phyloP scores from a whole-genome alignment of 1,140 invertebrate genomes.

The Zaprionus camerounensis region DNA sequence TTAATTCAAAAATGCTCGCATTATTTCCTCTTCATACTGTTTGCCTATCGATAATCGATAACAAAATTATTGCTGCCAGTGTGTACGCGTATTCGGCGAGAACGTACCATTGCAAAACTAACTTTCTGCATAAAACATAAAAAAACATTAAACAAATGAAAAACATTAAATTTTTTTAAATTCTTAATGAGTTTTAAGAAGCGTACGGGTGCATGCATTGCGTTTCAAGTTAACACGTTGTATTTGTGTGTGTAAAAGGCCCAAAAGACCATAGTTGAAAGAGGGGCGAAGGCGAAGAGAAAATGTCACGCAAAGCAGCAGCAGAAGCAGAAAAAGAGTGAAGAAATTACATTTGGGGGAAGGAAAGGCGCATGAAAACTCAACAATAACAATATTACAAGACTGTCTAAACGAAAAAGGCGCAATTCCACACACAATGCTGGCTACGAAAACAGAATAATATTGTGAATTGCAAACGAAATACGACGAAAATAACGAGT shows the following conservation, averaged over 20 bases:
- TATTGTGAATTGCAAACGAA: conserved; percentile 52
- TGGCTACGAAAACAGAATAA: conserved; percentile 18
- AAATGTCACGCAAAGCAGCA: conserved; percentile 81
- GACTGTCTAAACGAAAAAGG: conserved; percentile 36
- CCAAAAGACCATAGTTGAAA: conserved; percentile 52
- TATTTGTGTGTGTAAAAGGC: conserved; percentile 55
- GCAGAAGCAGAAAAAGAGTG: conserved; percentile 73
- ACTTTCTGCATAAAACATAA: conserved; percentile 58
- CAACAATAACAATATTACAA: conserved; percentile 55
- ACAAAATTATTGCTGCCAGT: conserved; percentile 48
- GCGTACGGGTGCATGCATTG: conserved; percentile 25
- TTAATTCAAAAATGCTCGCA: conserved; percentile 53
- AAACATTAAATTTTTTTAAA: conserved; percentile 59
- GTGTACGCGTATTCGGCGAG: conserved; percentile 56
- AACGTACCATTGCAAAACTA: conserved; percentile 74
- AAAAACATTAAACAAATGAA: conserved; percentile 76
- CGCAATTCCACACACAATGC: conserved; percentile 47
- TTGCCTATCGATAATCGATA: conserved; percentile 46
- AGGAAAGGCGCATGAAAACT: conserved; percentile 53
- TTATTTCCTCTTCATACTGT: conserved; percentile 21
- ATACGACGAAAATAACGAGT: conserved; percentile 41
- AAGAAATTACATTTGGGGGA: conserved; percentile 70
- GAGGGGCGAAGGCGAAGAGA: conserved; percentile 73
- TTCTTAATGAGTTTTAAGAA: conserved; percentile 21
- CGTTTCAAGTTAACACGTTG: conserved; percentile 27